Base-by-base conservation (phyloP, 2,888 invertebrate genomes). In the Lottia scabra region DNA sequence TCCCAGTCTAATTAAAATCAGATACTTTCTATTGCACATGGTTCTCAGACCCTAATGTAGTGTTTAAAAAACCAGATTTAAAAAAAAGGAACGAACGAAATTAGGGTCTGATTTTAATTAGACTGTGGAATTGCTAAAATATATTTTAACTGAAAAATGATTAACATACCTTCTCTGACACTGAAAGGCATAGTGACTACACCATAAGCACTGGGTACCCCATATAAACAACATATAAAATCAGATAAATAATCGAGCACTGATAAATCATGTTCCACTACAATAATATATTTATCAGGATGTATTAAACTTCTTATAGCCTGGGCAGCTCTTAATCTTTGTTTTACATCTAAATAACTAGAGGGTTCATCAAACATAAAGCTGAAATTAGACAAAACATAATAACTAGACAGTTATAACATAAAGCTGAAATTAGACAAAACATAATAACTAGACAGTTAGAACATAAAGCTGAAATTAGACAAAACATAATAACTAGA, bases 351-450 rank as follows among this genome's bases (percentile, higher is more conserved):
- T 86, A 99, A 91, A 91, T 99, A 99, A 43, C 97, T 97, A 8
- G 98, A 99, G 0, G 99, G 99, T 88, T 99, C 99, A 88, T 99
- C 99, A 91, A 99, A 99, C 99, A 99, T 99, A 91, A 98, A 98
- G 70, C 90, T 90, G 81, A 10, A 80, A 80, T 27, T 16, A 65
- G 30, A 67, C 30, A 48, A 19, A 44, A 19, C 45, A 67, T 19
- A n/a, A 43, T n/a, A 67, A 38, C 19, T 23, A 12, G 23, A 43
- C 45, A 6, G 38, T 38, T 38, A 8, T 1, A 38, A 38, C 38
- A 80, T 30, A 23, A 65, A n/a, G 65, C 30, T 30, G 23, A 8
- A 15, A 67, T 67, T 23, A n/a, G 19, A 16, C 43, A 67, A n/a
- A 44, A 19, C 45, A 67, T 19, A n/a, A 43, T 16, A 67, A 38